Conservation (phyloP, 2,113 vertebrate genomes). For the Oriolus oriolus region DNA sequence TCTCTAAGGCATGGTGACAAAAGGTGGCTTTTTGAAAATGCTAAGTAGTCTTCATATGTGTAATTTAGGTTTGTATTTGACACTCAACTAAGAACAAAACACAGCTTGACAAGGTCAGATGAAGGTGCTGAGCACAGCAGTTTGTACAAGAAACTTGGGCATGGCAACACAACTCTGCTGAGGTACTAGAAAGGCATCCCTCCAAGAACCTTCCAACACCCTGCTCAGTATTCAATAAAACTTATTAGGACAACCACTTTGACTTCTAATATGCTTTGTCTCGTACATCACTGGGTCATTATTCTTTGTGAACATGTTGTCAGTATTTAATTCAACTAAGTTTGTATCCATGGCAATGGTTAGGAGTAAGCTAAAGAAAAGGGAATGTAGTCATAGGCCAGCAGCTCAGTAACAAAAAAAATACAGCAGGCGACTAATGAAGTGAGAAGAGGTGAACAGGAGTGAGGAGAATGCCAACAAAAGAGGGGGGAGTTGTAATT, state of each 20-base stretch:
- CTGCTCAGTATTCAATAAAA: slow-evolving; percentile 18
- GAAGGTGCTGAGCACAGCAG: not conserved
- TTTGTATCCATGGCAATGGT: slow-evolving; percentile 50
- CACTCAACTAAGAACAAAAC: not conserved
- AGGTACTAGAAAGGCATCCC: not conserved
- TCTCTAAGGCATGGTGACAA: not conserved
- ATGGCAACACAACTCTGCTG: not conserved
- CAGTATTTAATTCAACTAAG: slow-evolving; percentile 38
- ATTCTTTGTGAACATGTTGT: slow-evolving; percentile 47
- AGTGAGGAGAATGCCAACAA: not conserved
- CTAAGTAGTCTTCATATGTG: not conserved
- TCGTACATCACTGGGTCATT: slow-evolving; percentile 12
- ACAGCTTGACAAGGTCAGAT: not conserved
- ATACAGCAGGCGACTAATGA: not conserved
- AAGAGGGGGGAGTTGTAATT: not conserved
- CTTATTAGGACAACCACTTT: slow-evolving; percentile 8
- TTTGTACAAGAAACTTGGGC: not conserved
- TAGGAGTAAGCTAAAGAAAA: not conserved
- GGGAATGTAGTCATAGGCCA: not conserved
- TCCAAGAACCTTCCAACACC: not conserved
- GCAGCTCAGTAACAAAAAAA: slow-evolving; percentile 6
- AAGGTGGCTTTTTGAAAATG: not conserved
- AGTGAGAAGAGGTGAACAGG: not conserved
- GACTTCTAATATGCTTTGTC: slow-evolving; percentile 37
- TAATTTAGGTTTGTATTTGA: not conserved